Conservation (phyloP, 2,113 vertebrate genomes). For the Sus scrofa region T2T-Sscrofa CM000824.6:116705501-116706000, state of each 20-base stretch:
- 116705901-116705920: too few species aligned
- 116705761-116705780: neutral
- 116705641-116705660: neutral
- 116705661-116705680: neutral
- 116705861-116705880: too few species aligned
- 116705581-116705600: neutral
- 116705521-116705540: slow-evolving; percentile 23
- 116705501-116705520: slow-evolving; percentile 63
- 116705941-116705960: too few species aligned
- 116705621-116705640: neutral
- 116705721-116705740: neutral
- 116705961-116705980: too few species aligned
- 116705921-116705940: too few species aligned
- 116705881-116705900: too few species aligned
- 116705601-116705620: neutral
- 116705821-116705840: neutral
- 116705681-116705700: neutral
- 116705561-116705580: slow-evolving; percentile 5
- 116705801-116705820: neutral
- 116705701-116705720: neutral
- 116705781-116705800: neutral
- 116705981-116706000: too few species aligned
- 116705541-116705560: neutral
- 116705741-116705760: neutral
- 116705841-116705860: neutral